A percentile compares a stretch with the other conserved stretches of the same genome.
Conservation (phyloP, 2,888 invertebrate species). For the Mechanitis messenoides region DNA sequence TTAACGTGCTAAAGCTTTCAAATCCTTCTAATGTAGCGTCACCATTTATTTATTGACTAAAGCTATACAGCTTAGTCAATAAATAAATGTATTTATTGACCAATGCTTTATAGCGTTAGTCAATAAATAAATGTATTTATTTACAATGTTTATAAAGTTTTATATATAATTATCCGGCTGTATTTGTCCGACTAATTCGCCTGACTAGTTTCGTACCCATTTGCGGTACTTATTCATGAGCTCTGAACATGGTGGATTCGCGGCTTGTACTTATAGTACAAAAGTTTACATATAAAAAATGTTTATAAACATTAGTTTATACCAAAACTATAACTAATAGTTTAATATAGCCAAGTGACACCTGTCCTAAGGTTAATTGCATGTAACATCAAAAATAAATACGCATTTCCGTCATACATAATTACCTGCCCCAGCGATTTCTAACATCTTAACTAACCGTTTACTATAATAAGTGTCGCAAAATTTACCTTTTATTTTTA, state of each 20-base stretch:
- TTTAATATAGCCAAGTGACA: neutral
- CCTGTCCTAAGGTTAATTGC: conserved; percentile 13
- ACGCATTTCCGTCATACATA: conserved; percentile 12
- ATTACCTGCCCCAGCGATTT: conserved; percentile 7
- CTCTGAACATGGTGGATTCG: too few relatives aligned
- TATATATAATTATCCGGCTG: too few relatives aligned
- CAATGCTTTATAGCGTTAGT: too few relatives aligned
- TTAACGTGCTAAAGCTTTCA: conserved; percentile 2
- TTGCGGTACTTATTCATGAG: neutral
- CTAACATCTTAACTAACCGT: conserved; percentile 4
- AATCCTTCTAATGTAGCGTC: conserved; percentile 1
- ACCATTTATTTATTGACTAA: neutral
- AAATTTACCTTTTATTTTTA: neutral
- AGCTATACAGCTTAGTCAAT: neutral
- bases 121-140: too few relatives aligned
- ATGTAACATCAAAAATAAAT: conserved; percentile 11
- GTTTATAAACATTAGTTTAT: conserved; percentile 5
- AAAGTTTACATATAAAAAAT: neutral
- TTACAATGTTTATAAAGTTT: too few relatives aligned
- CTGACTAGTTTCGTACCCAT: too few relatives aligned
- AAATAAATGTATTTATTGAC: too few relatives aligned
- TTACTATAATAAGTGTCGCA: neutral
- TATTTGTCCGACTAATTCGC: too few relatives aligned
- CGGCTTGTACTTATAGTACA: too few relatives aligned
- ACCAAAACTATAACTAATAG: neutral